Evolutionary conservation across 2,888 invertebrate genomes (phyloP), one percentile per base, ranked within the genome.

Genomic region (Rutpela maculata): DNA sequence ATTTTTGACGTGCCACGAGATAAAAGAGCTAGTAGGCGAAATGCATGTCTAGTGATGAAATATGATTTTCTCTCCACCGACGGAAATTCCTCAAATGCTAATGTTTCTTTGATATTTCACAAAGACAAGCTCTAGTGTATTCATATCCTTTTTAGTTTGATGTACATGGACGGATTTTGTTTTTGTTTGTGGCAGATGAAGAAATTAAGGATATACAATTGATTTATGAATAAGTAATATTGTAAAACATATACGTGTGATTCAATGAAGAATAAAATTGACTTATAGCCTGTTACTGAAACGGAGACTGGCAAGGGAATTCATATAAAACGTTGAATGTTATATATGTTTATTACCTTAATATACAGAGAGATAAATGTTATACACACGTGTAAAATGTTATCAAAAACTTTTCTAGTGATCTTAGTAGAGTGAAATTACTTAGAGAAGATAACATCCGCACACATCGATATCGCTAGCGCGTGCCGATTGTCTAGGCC

Each of bases 31-130:
- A 35, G 65, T 65, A 43, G 65, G 65, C 65, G 65, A 18, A 65
- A 31, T 31, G 26, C 12, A 15, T 43, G 65, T 38, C 43, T 65
- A 10, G 19, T 18, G 65, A 43, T 65, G 38, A 65, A 65, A 38
- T 65, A 65, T 65, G 9, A 38, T 65, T 65, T 65, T 65, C 43
- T 17, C 17, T 65, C 26, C 43, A n/a, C 65, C 18, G 65, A 65
- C 18, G 35, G 43, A 18, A 43, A 65, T 19, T 43, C 43, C 43
- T 43, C 43, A 12, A 43, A n/a, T 43, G 65, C 50, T 50, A 50
- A 50, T 50, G 12, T 50, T 50, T 50, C 50, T 50, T 50, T 50
- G 50, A 50, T 50, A n/a, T 50, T 50, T 50, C 50, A 50, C n/a
- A n/a, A 50, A 50, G 50, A 50, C 50, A 50, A 50, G 50, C 50